Evolutionary conservation across 2,797 vertebrate species (phyloP).

Genomic region (Pseudomugil gertrudae): DNA sequence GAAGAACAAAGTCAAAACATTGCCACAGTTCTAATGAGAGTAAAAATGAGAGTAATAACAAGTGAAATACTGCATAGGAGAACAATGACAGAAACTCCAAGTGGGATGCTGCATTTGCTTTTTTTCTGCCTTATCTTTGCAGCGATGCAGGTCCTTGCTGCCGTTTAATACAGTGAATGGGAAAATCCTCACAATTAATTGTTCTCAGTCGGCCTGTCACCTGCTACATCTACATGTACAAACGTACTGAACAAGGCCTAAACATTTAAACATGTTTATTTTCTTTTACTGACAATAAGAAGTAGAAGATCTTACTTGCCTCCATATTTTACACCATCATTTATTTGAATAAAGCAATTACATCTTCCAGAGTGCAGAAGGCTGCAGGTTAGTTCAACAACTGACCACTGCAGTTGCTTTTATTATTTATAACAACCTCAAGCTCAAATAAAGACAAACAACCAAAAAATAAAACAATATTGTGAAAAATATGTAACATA

Average conservation of each 20-base stretch:
- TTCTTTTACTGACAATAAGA: not conserved
- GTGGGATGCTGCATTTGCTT: constrained; percentile 6
- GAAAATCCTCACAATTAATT: constrained; percentile 1
- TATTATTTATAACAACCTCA: not conserved
- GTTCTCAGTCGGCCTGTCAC: not conserved
- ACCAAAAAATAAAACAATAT: not conserved
- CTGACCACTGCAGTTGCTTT: not conserved
- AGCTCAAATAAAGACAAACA: not conserved
- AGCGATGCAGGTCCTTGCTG: not conserved
- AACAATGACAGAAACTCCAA: not conserved
- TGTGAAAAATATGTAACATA: not conserved
- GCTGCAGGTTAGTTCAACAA: not conserved
- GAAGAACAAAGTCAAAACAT: constrained; percentile 5
- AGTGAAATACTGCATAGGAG: not conserved
- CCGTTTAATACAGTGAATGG: constrained; percentile 4
- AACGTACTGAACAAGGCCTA: not conserved
- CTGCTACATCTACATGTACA: not conserved
- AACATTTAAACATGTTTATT: not conserved
- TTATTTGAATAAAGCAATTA: not conserved
- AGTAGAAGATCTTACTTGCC: not conserved
- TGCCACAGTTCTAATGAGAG: not conserved
- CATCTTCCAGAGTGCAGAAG: not conserved
- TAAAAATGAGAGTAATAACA: constrained; percentile 8
- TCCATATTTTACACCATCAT: not conserved
- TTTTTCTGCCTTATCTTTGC: not conserved